phyloP scores from a whole-genome alignment of 2,797 vertebrate genomes.

The Paguma larvata region DNA sequence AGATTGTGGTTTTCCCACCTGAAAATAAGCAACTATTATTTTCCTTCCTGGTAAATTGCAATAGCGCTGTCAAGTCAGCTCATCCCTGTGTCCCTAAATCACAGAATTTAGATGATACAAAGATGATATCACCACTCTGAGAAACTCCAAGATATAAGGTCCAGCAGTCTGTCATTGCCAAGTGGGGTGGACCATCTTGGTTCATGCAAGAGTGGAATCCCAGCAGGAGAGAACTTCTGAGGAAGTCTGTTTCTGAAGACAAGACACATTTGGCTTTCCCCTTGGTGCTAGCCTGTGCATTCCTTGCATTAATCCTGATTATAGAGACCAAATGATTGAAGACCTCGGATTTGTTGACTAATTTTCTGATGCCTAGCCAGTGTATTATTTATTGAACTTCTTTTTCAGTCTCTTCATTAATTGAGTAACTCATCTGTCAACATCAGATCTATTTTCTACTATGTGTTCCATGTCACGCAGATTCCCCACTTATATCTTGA shows the following conservation, averaged over 20 bases:
- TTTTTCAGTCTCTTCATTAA: background rate
- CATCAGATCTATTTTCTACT: background rate
- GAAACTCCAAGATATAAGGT: background rate
- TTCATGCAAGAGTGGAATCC: background rate
- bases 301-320: background rate
- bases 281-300: background rate
- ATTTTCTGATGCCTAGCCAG: background rate
- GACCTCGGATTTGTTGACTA: background rate
- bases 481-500: background rate
- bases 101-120: background rate
- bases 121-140: background rate
- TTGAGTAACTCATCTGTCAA: background rate
- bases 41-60: slow-evolving; percentile 71
- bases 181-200: background rate
- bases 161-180: background rate
- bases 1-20: slow-evolving; percentile 72
- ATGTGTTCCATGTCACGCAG: background rate
- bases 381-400: background rate
- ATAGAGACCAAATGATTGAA: background rate
- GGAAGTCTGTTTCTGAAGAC: background rate
- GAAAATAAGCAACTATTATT: slow-evolving; percentile 79
- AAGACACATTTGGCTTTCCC: background rate
- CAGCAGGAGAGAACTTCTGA: background rate
- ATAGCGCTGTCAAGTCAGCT: slow-evolving; percentile 57
- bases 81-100: slow-evolving; percentile 49